Evolutionary conservation across 2,888 invertebrate species (phyloP).

Genomic region (Drosophila limbata): DNA sequence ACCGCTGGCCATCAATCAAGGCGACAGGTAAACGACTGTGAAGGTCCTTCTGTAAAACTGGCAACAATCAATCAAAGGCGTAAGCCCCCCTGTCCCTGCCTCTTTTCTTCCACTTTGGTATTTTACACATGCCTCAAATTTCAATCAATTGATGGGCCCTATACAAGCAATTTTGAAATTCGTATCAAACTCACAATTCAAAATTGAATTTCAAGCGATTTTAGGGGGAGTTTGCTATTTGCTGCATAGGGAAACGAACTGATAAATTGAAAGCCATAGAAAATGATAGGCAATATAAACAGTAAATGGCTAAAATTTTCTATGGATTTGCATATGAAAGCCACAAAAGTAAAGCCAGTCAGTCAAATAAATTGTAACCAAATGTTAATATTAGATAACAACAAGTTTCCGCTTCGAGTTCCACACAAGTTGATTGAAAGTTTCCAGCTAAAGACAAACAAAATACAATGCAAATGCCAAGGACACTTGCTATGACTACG

Average conservation of each 20-base stretch:
- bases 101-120: neutral
- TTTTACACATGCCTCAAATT: slow-evolving; percentile 45
- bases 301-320: slow-evolving; percentile 40
- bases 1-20: slow-evolving; percentile 70
- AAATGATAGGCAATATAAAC: slow-evolving; percentile 66
- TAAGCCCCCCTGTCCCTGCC: slow-evolving; percentile 1
- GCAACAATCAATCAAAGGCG: slow-evolving; percentile 64
- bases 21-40: slow-evolving; percentile 53
- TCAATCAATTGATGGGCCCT: slow-evolving; percentile 63
- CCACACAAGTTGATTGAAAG: slow-evolving; percentile 18
- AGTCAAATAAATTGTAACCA: slow-evolving; percentile 40
- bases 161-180: slow-evolving; percentile 63
- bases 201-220: slow-evolving; percentile 56
- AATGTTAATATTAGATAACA: slow-evolving; percentile 36
- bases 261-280: slow-evolving; percentile 59
- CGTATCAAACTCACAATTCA: slow-evolving; percentile 56
- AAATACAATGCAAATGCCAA: slow-evolving; percentile 3
- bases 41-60: slow-evolving; percentile 31
- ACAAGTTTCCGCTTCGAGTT: slow-evolving; percentile 24
- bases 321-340: slow-evolving; percentile 53
- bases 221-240: neutral
- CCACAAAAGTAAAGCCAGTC: slow-evolving; percentile 21
- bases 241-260: slow-evolving; percentile 14
- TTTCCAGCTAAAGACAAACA: slow-evolving; percentile 5
- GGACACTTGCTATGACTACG: neutral